Base-by-base conservation (phyloP, 1,140 invertebrate species). In the Arion vulgaris region DNA sequence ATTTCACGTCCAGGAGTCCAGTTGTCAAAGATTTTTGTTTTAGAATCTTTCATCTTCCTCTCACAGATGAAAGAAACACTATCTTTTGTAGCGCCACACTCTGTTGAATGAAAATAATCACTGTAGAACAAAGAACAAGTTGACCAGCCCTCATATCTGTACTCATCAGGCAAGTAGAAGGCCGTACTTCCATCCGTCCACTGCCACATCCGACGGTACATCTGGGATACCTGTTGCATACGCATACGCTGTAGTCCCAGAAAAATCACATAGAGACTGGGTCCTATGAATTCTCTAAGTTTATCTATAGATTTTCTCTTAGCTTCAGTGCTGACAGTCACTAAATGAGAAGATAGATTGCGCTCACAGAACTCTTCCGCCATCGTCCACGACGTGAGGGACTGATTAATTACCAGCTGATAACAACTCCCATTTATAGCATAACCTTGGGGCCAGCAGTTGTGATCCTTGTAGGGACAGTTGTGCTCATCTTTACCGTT, bases 151-250 rank as follows among this genome's bases (percentile, higher is more conserved):
- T 78, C 51, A 36, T 62, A 78, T 11, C 76, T 51, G 57, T 78
- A 78, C 57, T 78, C 76, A 26, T 78, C 57, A 19, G 76, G 76
- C 53, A 78, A 57, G 76, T 78, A 78, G n/a, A 62, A 68, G 5
- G 76, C 76, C n/a, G 76, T 66, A n/a, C n/a, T 57, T 39, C 76
- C 62, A 26, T 78, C 76, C 19, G 57, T 66, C 76, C 76, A 78
- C 57, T 78, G 76, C 76, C 76, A 78, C 62, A 78, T 62, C 17
- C 76, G 53, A 11, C 76, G 32, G 57, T 78, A 78, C 32, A 68
- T 57, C 57, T 78, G 76, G 13, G 26, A 5, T 15, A 78, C 76
- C 57, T 78, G 76, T 34, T 78, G 76, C n/a, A 78, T 62, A 28
- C 76, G 76, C 76, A 78, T 78, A 32, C 76, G 51, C 36, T 26